A percentile compares a stretch with the other conserved stretches of the same genome.
Conservation (phyloP, 30 jellyfish, hydroid and myxozoan genomes). For the Nemopilema nomurai region DNA sequence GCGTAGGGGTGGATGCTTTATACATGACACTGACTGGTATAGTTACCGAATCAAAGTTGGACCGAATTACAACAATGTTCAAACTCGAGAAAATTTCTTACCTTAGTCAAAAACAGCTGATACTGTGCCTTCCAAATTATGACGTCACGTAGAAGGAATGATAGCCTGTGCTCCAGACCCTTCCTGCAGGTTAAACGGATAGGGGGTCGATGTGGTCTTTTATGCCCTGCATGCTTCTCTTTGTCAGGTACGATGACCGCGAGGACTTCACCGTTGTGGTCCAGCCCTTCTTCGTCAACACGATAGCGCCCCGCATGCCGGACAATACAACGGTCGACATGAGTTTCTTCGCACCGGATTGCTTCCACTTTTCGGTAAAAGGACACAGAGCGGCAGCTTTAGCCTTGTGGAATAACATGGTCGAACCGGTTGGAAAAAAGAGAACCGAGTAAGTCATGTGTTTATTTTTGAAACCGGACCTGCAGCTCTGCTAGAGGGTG, state of each 20-base stretch:
- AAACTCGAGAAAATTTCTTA: no score
- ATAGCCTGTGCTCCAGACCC: background rate
- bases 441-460: constrained; percentile 42
- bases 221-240: background rate
- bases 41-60: no score
- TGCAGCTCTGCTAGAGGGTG: no score
- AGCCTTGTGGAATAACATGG: constrained; percentile 90
- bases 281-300: constrained; percentile 80
- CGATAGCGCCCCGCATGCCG: constrained; percentile 74
- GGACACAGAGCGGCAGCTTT: constrained; percentile 91
- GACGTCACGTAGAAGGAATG: no score
- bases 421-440: constrained; percentile 88
- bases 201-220: background rate
- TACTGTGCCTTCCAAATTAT: no score
- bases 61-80: no score
- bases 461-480: background rate
- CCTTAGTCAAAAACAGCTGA: no score
- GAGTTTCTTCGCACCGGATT: constrained; percentile 87
- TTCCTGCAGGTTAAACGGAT: background rate
- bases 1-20: no score
- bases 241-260: constrained; percentile 77
- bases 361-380: constrained; percentile 83
- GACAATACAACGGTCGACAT: constrained; percentile 66
- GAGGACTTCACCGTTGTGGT: constrained; percentile 87
- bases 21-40: no score